Conservation (phyloP, 2,888 invertebrate species). For the Therioaphis trifolii region DNA sequence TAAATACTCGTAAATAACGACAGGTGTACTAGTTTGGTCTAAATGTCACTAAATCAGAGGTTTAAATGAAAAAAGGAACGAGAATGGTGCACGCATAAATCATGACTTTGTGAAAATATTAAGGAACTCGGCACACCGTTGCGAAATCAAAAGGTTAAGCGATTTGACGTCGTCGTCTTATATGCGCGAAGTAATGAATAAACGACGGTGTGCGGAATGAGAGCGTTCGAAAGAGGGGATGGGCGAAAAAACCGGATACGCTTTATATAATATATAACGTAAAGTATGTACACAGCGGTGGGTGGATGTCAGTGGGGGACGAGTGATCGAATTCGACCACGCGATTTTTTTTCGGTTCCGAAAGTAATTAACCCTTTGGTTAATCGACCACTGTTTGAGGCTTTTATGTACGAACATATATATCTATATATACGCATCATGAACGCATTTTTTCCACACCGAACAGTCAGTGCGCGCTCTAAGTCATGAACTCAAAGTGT, state of each 20-base stretch:
- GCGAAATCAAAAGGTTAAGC: slow-evolving; percentile 53
- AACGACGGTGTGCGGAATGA: not conserved
- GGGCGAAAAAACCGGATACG: not conserved
- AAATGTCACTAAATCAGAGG: too few relatives aligned
- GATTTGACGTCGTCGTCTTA: slow-evolving; percentile 58
- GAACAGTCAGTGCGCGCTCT: not conserved
- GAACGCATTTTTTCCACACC: not conserved
- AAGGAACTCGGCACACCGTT: not conserved
- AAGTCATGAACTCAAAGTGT: too few relatives aligned
- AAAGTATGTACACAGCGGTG: too few relatives aligned
- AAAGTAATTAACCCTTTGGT: slow-evolving; percentile 40
- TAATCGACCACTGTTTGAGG: slow-evolving; percentile 29
- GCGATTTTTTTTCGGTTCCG: slow-evolving; percentile 22
- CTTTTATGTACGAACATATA: not conserved
- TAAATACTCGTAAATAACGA: too few relatives aligned
- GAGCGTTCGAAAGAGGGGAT: not conserved
- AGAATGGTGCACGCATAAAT: too few relatives aligned
- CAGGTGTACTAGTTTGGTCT: too few relatives aligned
- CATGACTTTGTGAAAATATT: too few relatives aligned
- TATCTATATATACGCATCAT: not conserved
- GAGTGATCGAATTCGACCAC: slow-evolving; percentile 27
- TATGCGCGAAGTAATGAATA: too few relatives aligned
- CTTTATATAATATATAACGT: not conserved
- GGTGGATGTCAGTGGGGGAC: not conserved
- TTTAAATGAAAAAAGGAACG: too few relatives aligned